phyloP scores from a whole-genome alignment of 2,888 invertebrate genomes.

The Congeria kusceri region DNA sequence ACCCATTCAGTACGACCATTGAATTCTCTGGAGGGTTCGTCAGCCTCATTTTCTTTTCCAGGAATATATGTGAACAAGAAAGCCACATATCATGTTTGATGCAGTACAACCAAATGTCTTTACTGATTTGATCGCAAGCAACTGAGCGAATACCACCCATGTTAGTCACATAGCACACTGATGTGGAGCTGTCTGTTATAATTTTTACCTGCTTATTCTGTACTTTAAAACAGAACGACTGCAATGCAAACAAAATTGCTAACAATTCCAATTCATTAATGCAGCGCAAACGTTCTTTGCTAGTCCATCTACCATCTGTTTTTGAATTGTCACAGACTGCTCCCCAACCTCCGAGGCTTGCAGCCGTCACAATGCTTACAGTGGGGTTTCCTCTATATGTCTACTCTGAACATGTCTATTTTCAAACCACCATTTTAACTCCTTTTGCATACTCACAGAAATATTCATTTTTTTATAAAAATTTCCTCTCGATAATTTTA shows the following conservation, averaged over 20 bases:
- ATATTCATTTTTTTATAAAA: conserved; percentile 12
- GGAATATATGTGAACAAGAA: conserved; percentile 26
- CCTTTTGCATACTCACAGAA: conserved; percentile 30
- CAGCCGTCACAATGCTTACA: not conserved
- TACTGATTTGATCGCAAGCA: conserved; percentile 7
- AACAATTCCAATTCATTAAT: conserved; percentile 51
- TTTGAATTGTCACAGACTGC: not conserved
- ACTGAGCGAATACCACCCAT: conserved; percentile 24
- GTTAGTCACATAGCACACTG: conserved; percentile 42
- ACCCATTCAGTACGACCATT: conserved; percentile 35
- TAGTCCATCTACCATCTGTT: conserved; percentile 30
- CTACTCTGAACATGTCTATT: conserved; percentile 33
- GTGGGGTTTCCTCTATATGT: not conserved
- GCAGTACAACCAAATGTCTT: conserved; percentile 30
- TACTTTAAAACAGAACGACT: conserved; percentile 17
- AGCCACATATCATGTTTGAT: conserved; percentile 22
- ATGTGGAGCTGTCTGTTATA: conserved; percentile 40
- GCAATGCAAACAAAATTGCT: conserved; percentile 37
- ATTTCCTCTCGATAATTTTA: conserved; percentile 35
- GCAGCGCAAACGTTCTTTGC: conserved; percentile 22
- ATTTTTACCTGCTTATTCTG: conserved; percentile 35
- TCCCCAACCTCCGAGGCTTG: not conserved
- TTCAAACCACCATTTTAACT: conserved; percentile 50
- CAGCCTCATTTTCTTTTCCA: conserved; percentile 15
- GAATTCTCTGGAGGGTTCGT: conserved; percentile 10